Evolutionary conservation across 2,888 invertebrate genomes (phyloP), one percentile per base, ranked within the genome.

Genomic region (Parelbella ahira): DNA sequence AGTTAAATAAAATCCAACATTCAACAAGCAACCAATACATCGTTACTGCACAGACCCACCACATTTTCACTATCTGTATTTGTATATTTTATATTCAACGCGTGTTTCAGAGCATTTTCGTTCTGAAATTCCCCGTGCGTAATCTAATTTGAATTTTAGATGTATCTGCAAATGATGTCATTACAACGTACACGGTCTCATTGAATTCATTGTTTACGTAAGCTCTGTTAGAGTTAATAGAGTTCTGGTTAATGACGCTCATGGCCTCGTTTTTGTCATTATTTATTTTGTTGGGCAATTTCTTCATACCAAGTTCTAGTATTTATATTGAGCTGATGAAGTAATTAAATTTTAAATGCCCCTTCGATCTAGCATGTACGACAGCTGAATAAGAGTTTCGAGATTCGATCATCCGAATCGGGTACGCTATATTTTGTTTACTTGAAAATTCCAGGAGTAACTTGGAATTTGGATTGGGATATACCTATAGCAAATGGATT

Each of bases 61-160:
- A 27, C 12, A 27, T 27, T 27, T 27, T 37, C 37, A 37, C 28
- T 29, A 23, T 23, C 29, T 15, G 29, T 29, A 10, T 29, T 28
- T 28, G 27, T 36, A 12, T 32, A 20, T 38, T 38, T 24, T 39
- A 39, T 39, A 39, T 39, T 39, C 38, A 7, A 13, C 4, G 5
- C n/a, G 19, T 8, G 25, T 29, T 23, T 4, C 18, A 7, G 11
- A 23, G 12, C 19, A 30, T 10, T 39, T 39, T 39, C 25, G 12
- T 32, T 32, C 18, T 25, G 25, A 39, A 30, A 39, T 39, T 32
- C 32, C 30, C 25, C 32, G 39, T 25, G 11, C 32, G 25, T 25
- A 25, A 39, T 25, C 39, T 39, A 39, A 39, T 39, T 39, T 39
- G 25, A 39, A 39, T 39, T 12, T 24, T 39, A 32, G 39, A 32